These are phyloP conservation scores for Drosophila micromelanica DNA, from an alignment of 1,140 invertebrate species.

Conservation along the genomic window DNA sequence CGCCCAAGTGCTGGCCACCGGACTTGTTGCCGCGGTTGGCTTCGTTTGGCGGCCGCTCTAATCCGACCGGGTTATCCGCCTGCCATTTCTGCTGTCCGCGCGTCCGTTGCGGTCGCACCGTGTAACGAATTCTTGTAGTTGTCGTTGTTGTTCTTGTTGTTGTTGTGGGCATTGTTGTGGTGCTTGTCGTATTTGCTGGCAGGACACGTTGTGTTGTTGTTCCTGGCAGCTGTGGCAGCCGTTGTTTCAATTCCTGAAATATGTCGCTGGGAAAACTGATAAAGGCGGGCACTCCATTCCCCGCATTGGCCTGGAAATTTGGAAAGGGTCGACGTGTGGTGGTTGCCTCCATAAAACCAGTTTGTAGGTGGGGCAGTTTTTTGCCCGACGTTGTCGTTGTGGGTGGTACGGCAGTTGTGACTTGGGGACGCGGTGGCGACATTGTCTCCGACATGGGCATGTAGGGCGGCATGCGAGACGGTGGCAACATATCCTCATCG, in stretches of 20 bases:
- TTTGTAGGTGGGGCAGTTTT: slow-evolving; percentile 43
- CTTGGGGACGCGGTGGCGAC: slow-evolving; percentile 73
- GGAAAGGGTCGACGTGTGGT: slow-evolving; percentile 72
- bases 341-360: slow-evolving; percentile 70
- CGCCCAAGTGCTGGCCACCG: slow-evolving; percentile 44
- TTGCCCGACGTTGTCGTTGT: slow-evolving; percentile 28
- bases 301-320: slow-evolving; percentile 50
- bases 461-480: slow-evolving; percentile 86
- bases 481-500: slow-evolving; percentile 85
- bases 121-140: slow-evolving; percentile 51
- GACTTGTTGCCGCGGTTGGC: slow-evolving; percentile 37
- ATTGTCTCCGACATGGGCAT: slow-evolving; percentile 87
- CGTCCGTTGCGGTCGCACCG: slow-evolving; percentile 57
- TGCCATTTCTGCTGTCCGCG: slow-evolving; percentile 78
- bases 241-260: slow-evolving; percentile 78
- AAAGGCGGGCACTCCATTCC: slow-evolving; percentile 69
- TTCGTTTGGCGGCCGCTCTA: slow-evolving; percentile 40
- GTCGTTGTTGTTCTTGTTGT: slow-evolving; percentile 35
- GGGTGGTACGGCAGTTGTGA: slow-evolving; percentile 36
- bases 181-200: slow-evolving; percentile 55
- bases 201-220: slow-evolving; percentile 70
- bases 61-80: slow-evolving; percentile 14
- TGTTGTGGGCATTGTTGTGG: slow-evolving; percentile 61
- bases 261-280: slow-evolving; percentile 82
- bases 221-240: slow-evolving; percentile 51